A percentile compares a stretch with the other conserved stretches of the same genome.
phyloP scores from a whole-genome alignment of 2,888 invertebrate species.

The Conops quadrifasciatus region DNA sequence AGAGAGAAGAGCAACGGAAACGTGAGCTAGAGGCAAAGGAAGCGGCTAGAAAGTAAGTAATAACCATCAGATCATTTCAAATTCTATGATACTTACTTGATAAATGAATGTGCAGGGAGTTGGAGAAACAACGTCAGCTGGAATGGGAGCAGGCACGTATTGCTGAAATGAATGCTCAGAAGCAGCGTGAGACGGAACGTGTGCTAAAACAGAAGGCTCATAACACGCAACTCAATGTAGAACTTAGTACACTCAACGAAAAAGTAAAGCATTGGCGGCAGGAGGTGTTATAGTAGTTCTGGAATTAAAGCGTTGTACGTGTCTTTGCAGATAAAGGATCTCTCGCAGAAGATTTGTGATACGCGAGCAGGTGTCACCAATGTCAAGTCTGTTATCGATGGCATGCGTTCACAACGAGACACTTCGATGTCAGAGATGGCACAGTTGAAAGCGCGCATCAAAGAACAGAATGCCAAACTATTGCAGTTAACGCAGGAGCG shows the following conservation, averaged over 20 bases:
- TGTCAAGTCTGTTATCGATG: constrained; percentile 94
- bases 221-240: constrained; percentile 83
- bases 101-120: constrained; percentile 70
- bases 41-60: constrained; percentile 71
- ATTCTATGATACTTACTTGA: neutral
- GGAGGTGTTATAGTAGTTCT: neutral
- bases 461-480: constrained; percentile 85
- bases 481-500: constrained; percentile 85
- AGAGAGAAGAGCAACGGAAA: constrained; percentile 80
- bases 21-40: constrained; percentile 82
- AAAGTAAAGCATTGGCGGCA: constrained; percentile 49
- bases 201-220: constrained; percentile 86
- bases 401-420: constrained; percentile 93
- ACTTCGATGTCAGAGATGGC: constrained; percentile 88
- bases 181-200: constrained; percentile 85
- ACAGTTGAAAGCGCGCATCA: constrained; percentile 80
- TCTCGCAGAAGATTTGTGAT: constrained; percentile 83
- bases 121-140: constrained; percentile 92
- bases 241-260: constrained; percentile 71
- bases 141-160: constrained; percentile 95
- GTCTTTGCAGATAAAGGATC: constrained; percentile 73
- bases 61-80: neutral
- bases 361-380: constrained; percentile 87
- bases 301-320: neutral
- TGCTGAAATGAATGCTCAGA: constrained; percentile 85